Evolutionary conservation across 2,113 vertebrate species (phyloP).

Genomic region (Neotragus moschatus): DNA sequence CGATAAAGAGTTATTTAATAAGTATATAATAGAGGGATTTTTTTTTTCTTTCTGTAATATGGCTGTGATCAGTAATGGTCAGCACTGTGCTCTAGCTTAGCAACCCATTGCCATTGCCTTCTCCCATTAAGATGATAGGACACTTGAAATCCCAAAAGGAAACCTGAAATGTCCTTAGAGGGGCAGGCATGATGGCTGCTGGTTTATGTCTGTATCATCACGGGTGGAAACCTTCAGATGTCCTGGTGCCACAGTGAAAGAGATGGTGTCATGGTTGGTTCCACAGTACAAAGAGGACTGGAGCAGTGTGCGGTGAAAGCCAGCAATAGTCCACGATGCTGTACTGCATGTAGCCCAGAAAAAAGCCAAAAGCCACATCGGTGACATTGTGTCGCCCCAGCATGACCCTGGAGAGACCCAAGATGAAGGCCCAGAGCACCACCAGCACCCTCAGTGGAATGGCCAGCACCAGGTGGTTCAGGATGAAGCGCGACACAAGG

Average conservation of each 20-base stretch:
- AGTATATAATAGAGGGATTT: neutral
- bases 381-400: slow-evolving; percentile 97
- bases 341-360: slow-evolving; percentile 94
- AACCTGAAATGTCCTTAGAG: neutral
- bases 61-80: slow-evolving; percentile 48
- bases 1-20: slow-evolving; percentile 36
- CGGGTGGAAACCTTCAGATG: neutral
- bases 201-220: neutral
- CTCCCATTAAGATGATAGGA: slow-evolving; percentile 16
- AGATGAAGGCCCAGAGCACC: slow-evolving; percentile 89
- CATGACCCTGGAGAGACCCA: slow-evolving; percentile 94
- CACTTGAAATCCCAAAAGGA: slow-evolving; percentile 8
- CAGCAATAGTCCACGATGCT: slow-evolving; percentile 92
- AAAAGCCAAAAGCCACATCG: slow-evolving; percentile 92
- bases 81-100: neutral
- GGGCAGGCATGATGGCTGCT: neutral
- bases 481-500: slow-evolving; percentile 91
- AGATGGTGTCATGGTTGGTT: slow-evolving; percentile 39
- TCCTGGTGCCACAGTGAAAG: neutral
- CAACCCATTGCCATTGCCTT: neutral
- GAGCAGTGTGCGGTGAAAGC: slow-evolving; percentile 89
- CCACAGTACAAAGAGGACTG: slow-evolving; percentile 85
- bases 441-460: slow-evolving; percentile 91
- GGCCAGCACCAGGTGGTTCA: slow-evolving; percentile 94
- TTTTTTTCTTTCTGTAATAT: slow-evolving; percentile 10